Percentiles rank a stretch among this genome's conserved stretches.
These are phyloP conservation scores for Epizoanthus scotinus DNA, from an alignment of 92 coral and sea anemone species.

Conservation along the genomic window DNA sequence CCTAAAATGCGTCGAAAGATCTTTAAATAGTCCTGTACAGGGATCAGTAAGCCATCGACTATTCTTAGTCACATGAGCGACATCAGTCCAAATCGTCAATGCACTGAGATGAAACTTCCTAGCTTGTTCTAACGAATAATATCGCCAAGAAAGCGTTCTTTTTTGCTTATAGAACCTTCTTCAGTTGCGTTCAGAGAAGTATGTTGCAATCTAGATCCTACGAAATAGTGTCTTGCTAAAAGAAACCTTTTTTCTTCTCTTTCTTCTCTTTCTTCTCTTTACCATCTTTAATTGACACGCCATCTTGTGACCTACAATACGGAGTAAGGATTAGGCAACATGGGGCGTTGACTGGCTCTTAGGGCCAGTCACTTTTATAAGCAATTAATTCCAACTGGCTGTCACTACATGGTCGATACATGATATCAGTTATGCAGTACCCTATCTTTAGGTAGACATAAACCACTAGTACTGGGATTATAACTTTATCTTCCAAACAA, in stretches of 20 bases:
- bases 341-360: neutral
- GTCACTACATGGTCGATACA: too few species aligned
- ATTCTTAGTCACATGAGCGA: neutral
- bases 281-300: slow-evolving; percentile 66
- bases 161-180: neutral
- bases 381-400: too few species aligned
- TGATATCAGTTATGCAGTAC: too few species aligned
- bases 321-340: neutral
- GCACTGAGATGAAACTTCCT: neutral
- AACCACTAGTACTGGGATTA: too few species aligned
- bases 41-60: neutral
- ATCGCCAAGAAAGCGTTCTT: neutral
- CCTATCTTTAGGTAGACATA: too few species aligned
- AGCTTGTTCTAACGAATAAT: neutral
- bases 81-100: neutral
- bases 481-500: too few species aligned
- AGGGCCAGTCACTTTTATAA: neutral
- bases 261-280: slow-evolving; percentile 72
- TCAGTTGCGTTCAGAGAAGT: neutral
- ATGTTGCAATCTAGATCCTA: neutral
- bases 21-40: neutral
- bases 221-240: slow-evolving; percentile 43
- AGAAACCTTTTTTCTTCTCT: slow-evolving; percentile 91
- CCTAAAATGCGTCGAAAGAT: neutral
- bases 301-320: slow-evolving; percentile 75